Conservation (phyloP, 2,113 vertebrate genomes). For the Paralichthys olivaceus region DNA sequence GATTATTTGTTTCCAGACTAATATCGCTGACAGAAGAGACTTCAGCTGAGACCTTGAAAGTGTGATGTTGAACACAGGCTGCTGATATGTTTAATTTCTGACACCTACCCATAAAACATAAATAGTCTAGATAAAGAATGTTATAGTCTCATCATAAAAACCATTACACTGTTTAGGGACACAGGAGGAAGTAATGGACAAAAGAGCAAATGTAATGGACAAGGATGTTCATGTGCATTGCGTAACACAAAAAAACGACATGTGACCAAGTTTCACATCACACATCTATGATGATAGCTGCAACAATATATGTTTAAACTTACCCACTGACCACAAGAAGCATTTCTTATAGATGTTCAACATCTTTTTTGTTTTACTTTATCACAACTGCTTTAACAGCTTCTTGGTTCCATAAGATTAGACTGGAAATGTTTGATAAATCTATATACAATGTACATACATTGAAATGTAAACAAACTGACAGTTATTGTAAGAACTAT, state of each 20-base stretch:
- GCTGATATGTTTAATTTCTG: background rate
- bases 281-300: constrained; percentile 7
- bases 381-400: background rate
- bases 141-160: background rate
- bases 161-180: background rate
- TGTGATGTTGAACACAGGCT: background rate
- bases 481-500: background rate
- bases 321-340: background rate
- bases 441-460: background rate
- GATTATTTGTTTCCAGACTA: background rate
- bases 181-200: constrained; percentile 32
- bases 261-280: too few species aligned
- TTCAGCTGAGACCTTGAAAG: background rate
- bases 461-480: constrained; percentile 2
- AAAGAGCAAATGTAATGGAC: background rate
- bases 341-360: background rate
- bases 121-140: background rate
- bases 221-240: background rate
- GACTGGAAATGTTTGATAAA: background rate
- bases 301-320: constrained; percentile 1
- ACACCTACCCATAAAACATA: background rate
- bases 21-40: background rate
- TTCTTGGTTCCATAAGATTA: background rate
- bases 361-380: background rate
- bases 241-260: background rate